Percentiles rank a stretch among this genome's conserved stretches.
These are phyloP conservation scores for Pristionchus fissidentatus DNA, from an alignment of 2,888 invertebrate genomes.

Conservation along the genomic window DNA sequence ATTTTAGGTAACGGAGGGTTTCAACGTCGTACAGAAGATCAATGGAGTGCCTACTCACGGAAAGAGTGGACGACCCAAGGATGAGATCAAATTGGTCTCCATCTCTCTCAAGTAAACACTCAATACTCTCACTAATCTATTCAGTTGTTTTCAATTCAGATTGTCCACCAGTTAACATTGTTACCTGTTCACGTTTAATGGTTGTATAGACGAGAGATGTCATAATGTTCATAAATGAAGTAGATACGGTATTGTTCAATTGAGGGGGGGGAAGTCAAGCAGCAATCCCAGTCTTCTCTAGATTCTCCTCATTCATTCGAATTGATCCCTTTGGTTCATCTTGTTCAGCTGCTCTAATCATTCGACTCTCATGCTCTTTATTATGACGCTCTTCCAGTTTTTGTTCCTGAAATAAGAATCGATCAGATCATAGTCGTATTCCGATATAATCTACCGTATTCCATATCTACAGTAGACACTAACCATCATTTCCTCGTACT, in stretches of 20 bases:
- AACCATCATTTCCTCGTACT: too few relatives aligned
- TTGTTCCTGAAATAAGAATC: neutral
- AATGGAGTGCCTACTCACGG: constrained; percentile 94
- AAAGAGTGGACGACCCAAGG: constrained; percentile 97
- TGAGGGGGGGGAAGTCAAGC: neutral
- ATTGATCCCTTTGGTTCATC: neutral
- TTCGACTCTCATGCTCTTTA: neutral
- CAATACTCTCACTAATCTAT: neutral
- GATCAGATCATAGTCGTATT: too few relatives aligned
- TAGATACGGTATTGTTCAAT: neutral
- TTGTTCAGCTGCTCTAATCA: constrained; percentile 1
- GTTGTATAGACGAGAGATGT: constrained; percentile 24
- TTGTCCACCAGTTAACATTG: neutral
- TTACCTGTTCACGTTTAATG: constrained; percentile 18
- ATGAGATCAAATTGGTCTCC: constrained; percentile 92
- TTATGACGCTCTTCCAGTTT: neutral
- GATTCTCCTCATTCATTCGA: neutral
- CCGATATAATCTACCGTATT: neutral
- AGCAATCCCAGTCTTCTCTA: neutral
- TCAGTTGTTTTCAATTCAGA: neutral
- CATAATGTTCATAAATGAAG: neutral
- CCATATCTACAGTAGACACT: too few relatives aligned
- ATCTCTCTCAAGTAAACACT: constrained; percentile 84
- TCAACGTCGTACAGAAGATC: constrained; percentile 97
- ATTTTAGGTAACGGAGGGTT: constrained; percentile 66